These are phyloP conservation scores for Phymanthus crucifer DNA, from an alignment of 92 coral and sea anemone species.

Conservation along the genomic window DNA sequence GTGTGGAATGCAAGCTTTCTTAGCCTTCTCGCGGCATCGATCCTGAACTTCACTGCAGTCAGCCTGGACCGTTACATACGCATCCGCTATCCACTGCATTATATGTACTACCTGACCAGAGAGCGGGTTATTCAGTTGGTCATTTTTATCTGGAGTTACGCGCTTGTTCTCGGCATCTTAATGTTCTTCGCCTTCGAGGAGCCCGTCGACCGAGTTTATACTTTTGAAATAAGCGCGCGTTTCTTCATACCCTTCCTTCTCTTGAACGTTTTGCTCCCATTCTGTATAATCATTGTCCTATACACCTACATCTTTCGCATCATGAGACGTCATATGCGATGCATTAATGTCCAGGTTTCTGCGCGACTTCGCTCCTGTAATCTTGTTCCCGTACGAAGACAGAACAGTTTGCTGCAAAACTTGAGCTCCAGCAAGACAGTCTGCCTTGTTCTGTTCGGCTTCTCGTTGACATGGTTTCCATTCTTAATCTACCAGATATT, in stretches of 20 bases:
- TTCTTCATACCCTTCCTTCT: constrained; percentile 47
- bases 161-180: constrained; percentile 25
- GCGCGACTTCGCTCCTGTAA: constrained; percentile 17
- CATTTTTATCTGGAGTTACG: constrained; percentile 38
- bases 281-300: constrained; percentile 43
- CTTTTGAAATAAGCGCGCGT: constrained; percentile 27
- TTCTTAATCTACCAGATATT: constrained; percentile 45
- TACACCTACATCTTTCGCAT: constrained; percentile 43
- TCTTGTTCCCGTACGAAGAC: constrained; percentile 20
- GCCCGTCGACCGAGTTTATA: constrained; percentile 35
- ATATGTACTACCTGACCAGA: constrained; percentile 32
- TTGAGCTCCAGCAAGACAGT: constrained; percentile 46
- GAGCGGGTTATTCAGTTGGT: constrained; percentile 8
- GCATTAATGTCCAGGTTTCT: constrained; percentile 28
- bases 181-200: constrained; percentile 49
- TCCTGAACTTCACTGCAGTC: constrained; percentile 60
- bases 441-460: constrained; percentile 50
- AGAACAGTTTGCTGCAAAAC: constrained; percentile 40
- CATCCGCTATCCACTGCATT: constrained; percentile 48
- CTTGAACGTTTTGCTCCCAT: constrained; percentile 44
- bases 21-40: constrained; percentile 42
- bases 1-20: constrained; percentile 43
- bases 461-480: constrained; percentile 56
- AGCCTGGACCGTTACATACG: constrained; percentile 51
- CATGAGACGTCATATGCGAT: constrained; percentile 37